A percentile compares a stretch with the other conserved stretches of the same genome.
Conservation (phyloP, 2,797 vertebrate species). For the Crax fasciolata region DNA sequence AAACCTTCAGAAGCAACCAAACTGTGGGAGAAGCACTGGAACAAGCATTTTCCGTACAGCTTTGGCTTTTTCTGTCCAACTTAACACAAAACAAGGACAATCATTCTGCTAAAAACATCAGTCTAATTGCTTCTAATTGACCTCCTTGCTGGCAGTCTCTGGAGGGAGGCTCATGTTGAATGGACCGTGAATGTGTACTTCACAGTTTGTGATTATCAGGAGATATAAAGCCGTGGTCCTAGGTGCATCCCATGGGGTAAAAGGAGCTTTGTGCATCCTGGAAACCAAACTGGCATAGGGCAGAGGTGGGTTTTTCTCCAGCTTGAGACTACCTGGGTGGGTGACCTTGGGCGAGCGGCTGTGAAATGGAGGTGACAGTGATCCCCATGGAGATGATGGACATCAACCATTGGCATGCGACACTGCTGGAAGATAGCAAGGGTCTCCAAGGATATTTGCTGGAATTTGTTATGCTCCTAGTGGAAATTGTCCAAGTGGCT, state of each 20-base stretch:
- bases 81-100: not conserved
- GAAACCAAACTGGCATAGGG: not conserved
- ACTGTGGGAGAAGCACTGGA: not conserved
- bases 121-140: not conserved
- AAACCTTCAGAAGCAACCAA: not conserved
- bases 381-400: not conserved
- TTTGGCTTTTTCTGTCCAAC: not conserved
- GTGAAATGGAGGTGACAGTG: not conserved
- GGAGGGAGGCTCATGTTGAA: not conserved
- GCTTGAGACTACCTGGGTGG: not conserved
- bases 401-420: not conserved
- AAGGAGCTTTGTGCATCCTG: not conserved
- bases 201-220: not conserved
- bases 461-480: not conserved
- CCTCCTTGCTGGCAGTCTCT: not conserved
- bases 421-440: not conserved
- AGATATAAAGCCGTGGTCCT: not conserved
- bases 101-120: not conserved
- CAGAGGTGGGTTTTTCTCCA: not conserved
- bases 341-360: not conserved
- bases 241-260: accelerated
- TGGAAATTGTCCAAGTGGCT: not conserved
- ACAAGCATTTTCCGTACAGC: not conserved
- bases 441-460: not conserved
- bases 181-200: not conserved